These are phyloP conservation scores for Pelusios castaneus DNA, from an alignment of 2,113 vertebrate genomes.

Conservation along the genomic window DNA sequence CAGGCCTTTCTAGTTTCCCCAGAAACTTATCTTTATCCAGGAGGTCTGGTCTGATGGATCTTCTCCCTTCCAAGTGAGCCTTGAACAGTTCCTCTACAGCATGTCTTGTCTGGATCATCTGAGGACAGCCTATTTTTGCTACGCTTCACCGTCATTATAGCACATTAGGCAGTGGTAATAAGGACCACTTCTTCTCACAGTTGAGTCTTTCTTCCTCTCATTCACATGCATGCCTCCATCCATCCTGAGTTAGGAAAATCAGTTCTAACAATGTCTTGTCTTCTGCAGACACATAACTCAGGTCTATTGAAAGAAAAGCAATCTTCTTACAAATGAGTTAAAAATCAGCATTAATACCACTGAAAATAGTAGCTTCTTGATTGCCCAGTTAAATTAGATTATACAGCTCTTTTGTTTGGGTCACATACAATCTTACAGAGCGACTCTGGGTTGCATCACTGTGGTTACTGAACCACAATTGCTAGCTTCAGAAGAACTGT, in stretches of 20 bases:
- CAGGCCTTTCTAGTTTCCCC: neutral
- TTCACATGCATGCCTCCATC: neutral
- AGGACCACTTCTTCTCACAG: neutral
- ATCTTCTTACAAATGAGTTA: neutral
- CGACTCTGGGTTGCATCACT: neutral
- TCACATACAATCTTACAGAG: neutral
- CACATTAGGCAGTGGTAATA: neutral
- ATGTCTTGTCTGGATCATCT: neutral
- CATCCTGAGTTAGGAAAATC: neutral
- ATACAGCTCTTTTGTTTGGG: neutral
- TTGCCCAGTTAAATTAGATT: neutral
- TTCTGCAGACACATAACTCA: neutral
- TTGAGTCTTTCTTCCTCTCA: neutral
- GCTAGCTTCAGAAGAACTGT: neutral
- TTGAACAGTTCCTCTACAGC: neutral
- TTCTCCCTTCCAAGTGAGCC: neutral
- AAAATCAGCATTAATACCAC: neutral
- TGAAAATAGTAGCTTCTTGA: neutral
- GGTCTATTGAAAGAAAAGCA: neutral
- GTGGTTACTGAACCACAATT: neutral
- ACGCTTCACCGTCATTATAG: neutral
- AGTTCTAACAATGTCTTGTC: neutral
- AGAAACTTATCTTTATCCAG: neutral
- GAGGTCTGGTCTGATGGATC: neutral
- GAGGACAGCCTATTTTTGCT: neutral